These are phyloP conservation scores for Scolopax bukidnonensis DNA, from an alignment of 2,797 vertebrate species.

Conservation along the genomic window DNA sequence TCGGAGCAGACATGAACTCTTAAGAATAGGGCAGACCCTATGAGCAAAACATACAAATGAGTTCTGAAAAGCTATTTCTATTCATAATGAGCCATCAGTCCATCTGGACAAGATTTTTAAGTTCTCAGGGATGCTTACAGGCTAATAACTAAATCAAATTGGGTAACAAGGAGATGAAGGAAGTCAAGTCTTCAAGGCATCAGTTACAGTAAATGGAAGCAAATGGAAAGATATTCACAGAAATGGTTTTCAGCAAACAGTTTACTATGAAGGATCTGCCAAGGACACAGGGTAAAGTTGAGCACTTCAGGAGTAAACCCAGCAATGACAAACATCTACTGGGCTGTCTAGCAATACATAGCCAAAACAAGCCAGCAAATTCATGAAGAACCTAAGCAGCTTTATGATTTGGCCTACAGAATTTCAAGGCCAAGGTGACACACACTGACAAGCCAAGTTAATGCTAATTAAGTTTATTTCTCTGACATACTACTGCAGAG, in stretches of 20 bases:
- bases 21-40: background rate
- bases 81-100: conserved; percentile 16
- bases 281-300: background rate
- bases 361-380: background rate
- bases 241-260: background rate
- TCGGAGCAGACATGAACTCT: background rate
- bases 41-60: conserved; percentile 29
- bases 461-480: background rate
- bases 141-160: conserved; percentile 5
- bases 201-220: background rate
- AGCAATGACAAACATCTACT: background rate
- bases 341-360: background rate
- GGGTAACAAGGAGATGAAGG: background rate
- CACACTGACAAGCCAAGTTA: background rate
- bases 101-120: background rate
- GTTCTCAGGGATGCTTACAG: background rate
- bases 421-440: background rate
- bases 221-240: background rate
- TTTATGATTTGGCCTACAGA: background rate
- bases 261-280: background rate
- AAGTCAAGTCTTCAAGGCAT: background rate
- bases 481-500: background rate
- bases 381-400: background rate
- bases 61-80: conserved; percentile 30
- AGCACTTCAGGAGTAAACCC: background rate